A percentile compares a stretch with the other conserved stretches of the same genome.
Conservation (phyloP, 1,140 invertebrate genomes). For the Pseudomyrmex sp. region DNA sequence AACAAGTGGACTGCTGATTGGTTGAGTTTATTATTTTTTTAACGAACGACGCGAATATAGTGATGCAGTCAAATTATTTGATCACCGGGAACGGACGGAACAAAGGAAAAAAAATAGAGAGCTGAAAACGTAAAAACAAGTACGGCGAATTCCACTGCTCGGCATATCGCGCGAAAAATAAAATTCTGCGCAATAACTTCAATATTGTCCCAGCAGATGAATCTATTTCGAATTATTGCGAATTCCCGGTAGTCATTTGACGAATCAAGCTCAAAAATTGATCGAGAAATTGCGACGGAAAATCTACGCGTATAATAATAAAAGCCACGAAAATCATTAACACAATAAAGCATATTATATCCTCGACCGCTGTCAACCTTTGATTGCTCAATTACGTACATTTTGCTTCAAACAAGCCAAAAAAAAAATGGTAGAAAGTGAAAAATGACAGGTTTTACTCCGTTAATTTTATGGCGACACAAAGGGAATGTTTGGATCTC, state of each 20-base stretch:
- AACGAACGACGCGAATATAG: conserved; percentile 45
- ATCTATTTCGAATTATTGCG: conserved; percentile 20
- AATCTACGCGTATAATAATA: neutral
- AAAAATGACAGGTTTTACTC: no score
- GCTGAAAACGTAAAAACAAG: conserved; percentile 8
- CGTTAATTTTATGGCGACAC: no score
- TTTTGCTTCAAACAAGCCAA: no score
- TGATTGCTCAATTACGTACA: no score
- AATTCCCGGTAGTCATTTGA: neutral
- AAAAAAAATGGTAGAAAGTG: no score
- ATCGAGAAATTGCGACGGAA: neutral
- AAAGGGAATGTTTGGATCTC: no score
- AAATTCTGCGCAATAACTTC: conserved; percentile 22
- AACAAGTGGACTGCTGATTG: conserved; percentile 21
- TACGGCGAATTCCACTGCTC: neutral
- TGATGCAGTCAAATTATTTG: conserved; percentile 18
- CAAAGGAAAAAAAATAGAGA: conserved; percentile 13
- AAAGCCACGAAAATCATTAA: neutral
- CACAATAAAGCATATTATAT: neutral
- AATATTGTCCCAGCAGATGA: neutral
- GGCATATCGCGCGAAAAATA: conserved; percentile 19
- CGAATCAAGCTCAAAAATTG: conserved; percentile 23
- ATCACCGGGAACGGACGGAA: neutral
- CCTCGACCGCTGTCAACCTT: no score
- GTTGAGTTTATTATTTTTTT: conserved; percentile 53